Evolutionary conservation across 1,140 invertebrate genomes (phyloP).

Genomic region (honey bee (Apis mellifera)): Amel_HAv3.1 CM009935.2:8297501-8298000

Average conservation of each 20-base stretch:
- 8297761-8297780: neutral
- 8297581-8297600: neutral
- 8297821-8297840: neutral
- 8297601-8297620: neutral
- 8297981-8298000: too few relatives aligned
- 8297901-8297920: neutral
- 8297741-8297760: neutral
- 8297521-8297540: too few relatives aligned
- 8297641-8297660: neutral
- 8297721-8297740: conserved; percentile 22
- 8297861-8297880: conserved; percentile 16
- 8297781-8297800: neutral
- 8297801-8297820: conserved; percentile 32
- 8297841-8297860: conserved; percentile 23
- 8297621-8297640: neutral
- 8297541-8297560: too few relatives aligned
- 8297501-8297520: too few relatives aligned
- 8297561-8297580: too few relatives aligned
- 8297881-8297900: neutral
- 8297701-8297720: neutral
- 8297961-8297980: neutral
- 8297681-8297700: neutral
- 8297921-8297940: neutral
- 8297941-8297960: neutral
- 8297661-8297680: conserved; percentile 6